Evolutionary conservation across 1,140 invertebrate species (phyloP).

Genomic region (Euura lappo): DNA sequence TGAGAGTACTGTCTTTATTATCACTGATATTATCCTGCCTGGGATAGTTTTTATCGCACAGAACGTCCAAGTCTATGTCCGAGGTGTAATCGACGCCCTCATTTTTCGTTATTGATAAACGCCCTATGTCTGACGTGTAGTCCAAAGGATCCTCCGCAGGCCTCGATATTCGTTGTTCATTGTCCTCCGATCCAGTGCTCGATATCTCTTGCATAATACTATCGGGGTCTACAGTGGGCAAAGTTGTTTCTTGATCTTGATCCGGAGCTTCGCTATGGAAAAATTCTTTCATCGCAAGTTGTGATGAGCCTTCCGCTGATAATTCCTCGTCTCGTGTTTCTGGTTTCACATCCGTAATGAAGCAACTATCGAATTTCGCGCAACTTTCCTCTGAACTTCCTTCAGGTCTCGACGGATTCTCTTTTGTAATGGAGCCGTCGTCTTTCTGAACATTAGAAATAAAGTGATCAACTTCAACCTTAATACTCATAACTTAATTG

Average conservation of each 20-base stretch:
- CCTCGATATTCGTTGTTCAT: conserved; percentile 16
- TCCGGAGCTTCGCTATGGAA: conserved; percentile 19
- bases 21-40: background rate
- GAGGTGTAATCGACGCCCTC: conserved; percentile 38
- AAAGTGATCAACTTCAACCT: no score
- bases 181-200: conserved; percentile 18
- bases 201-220: conserved; percentile 20
- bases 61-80: conserved; percentile 28
- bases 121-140: conserved; percentile 36
- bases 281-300: background rate
- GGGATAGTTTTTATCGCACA: background rate
- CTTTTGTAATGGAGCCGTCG: no score
- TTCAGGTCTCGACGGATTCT: no score
- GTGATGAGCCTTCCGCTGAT: background rate
- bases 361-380: no score
- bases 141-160: conserved; percentile 37
- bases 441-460: no score
- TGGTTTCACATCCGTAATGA: no score
- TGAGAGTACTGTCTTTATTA: background rate
- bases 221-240: conserved; percentile 6
- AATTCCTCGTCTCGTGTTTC: background rate
- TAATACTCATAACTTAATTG: no score
- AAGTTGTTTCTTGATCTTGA: conserved; percentile 12
- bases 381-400: no score
- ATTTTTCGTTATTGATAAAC: conserved; percentile 22